Evolutionary conservation across 2,797 vertebrate species (phyloP).

Genomic region (Cirrhinus molitorella): DNA sequence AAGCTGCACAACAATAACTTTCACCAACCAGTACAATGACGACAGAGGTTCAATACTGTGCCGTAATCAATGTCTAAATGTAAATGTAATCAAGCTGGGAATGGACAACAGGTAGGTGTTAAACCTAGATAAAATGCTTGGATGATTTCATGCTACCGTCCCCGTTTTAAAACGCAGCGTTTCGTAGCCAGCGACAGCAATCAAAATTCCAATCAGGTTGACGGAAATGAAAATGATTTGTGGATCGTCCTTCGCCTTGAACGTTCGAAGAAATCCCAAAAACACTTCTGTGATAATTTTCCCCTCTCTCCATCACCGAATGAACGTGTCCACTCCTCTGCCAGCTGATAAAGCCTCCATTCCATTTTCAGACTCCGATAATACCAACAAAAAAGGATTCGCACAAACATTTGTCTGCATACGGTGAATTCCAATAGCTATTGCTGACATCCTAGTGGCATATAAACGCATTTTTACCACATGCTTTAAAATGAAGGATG

Average conservation of each 20-base stretch:
- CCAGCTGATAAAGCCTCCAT: slow-evolving; percentile 15
- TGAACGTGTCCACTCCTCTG: not conserved
- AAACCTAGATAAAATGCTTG: slow-evolving; percentile 25
- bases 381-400: not conserved
- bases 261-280: slow-evolving; percentile 2
- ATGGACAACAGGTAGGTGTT: not conserved
- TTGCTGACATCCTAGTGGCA: not conserved
- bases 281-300: slow-evolving; percentile 23
- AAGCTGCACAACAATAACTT: not conserved
- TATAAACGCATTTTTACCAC: not conserved
- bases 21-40: not conserved
- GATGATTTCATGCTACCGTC: not conserved
- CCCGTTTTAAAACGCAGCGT: not conserved
- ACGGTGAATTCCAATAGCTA: slow-evolving; percentile 11
- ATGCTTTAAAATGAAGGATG: not conserved
- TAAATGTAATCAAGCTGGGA: slow-evolving; percentile 23
- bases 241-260: not conserved
- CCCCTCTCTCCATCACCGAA: slow-evolving; percentile 5
- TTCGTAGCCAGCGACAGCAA: not conserved
- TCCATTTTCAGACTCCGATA: slow-evolving; percentile 21
- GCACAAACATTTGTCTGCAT: slow-evolving; percentile 5
- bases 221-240: slow-evolving; percentile 26
- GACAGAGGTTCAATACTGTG: not conserved
- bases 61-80: slow-evolving; percentile 26
- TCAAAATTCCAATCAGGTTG: slow-evolving; percentile 43